Conservation (phyloP, 1,140 invertebrate genomes). For the Aphis craccivora region DNA sequence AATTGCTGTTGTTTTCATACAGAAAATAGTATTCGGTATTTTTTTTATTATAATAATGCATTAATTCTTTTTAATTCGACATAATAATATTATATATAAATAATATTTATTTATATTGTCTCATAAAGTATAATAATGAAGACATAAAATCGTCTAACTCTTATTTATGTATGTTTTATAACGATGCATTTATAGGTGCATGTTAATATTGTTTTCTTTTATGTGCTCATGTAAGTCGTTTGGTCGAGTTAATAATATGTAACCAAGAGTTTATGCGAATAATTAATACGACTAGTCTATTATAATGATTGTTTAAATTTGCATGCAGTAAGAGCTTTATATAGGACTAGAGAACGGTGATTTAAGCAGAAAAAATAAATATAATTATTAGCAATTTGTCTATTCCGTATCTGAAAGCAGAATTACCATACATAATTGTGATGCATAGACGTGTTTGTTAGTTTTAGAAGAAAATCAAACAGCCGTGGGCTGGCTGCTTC, state of each 20-base stretch:
- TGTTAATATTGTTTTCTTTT: neutral
- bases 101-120: neutral
- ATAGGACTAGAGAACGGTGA: neutral
- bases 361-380: neutral
- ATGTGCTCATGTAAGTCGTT: neutral
- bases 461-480: constrained; percentile 24
- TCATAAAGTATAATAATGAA: neutral
- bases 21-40: neutral
- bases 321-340: neutral
- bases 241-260: neutral
- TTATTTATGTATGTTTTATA: neutral
- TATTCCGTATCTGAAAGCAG: neutral
- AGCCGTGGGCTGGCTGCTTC: neutral
- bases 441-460: neutral
- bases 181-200: neutral
- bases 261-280: neutral
- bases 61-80: neutral
- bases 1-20: neutral
- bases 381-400: constrained; percentile 36
- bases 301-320: neutral
- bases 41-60: neutral
- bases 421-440: constrained; percentile 22
- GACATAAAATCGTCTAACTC: neutral
- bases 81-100: too few species aligned
- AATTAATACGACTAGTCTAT: neutral